These are phyloP conservation scores for Macaca nemestrina DNA, from an alignment of 2,113 vertebrate genomes.

Conservation along the genomic window DNA sequence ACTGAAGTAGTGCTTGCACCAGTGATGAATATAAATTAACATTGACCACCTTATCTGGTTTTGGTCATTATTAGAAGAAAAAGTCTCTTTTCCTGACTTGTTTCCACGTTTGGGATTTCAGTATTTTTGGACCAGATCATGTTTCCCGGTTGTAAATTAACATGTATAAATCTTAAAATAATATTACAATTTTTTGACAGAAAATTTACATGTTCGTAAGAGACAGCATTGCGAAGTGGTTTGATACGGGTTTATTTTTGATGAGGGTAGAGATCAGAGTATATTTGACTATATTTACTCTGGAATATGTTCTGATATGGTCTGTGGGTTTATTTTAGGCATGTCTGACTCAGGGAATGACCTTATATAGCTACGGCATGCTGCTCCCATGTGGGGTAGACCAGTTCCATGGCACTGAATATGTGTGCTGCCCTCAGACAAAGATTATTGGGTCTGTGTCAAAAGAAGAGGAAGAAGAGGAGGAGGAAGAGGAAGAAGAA, in stretches of 20 bases:
- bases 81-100: neutral
- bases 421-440: constrained; percentile 94
- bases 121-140: neutral
- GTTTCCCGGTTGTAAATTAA: neutral
- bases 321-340: constrained; percentile 84
- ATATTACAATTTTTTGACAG: neutral
- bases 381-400: constrained; percentile 95
- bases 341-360: constrained; percentile 90
- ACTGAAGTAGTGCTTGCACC: neutral
- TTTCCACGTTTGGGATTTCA: neutral
- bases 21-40: neutral
- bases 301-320: neutral
- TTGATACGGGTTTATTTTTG: neutral
- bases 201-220: neutral
- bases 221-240: neutral
- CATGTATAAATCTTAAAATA: neutral
- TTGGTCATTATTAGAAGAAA: neutral
- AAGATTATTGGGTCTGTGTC: constrained; percentile 84
- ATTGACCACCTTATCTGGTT: neutral
- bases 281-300: accelerated
- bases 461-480: constrained; percentile 87
- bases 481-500: constrained; percentile 69
- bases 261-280: neutral
- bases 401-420: constrained; percentile 95
- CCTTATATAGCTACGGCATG: constrained; percentile 96